Percentiles rank a stretch among this genome's conserved stretches.
Evolutionary conservation across 2,888 invertebrate genomes (phyloP).

Genomic region (Drosophila mimetica): DNA sequence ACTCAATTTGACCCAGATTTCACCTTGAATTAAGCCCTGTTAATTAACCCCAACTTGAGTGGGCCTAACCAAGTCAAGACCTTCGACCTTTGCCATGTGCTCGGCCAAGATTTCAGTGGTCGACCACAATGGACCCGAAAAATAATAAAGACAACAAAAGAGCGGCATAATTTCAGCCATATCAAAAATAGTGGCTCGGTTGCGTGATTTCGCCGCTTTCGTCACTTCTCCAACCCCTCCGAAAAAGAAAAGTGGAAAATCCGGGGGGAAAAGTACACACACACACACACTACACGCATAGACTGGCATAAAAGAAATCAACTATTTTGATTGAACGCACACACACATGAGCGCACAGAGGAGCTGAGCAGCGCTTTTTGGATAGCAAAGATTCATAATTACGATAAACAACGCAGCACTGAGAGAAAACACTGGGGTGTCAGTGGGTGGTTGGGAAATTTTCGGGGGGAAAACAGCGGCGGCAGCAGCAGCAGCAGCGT

Average conservation of each 20-base stretch:
- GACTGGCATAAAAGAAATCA: conserved; percentile 47
- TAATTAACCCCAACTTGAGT: conserved; percentile 2
- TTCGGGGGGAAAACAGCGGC: conserved; percentile 15
- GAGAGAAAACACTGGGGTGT: conserved; percentile 3
- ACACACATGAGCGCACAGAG: conserved; percentile 46
- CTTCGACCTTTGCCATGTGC: conserved; percentile 19
- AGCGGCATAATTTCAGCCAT: conserved; percentile 37
- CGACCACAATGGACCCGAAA: conserved; percentile 11
- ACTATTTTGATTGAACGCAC: conserved; percentile 54
- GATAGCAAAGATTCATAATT: conserved; percentile 64
- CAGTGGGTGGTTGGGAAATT: conserved; percentile 9
- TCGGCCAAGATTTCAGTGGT: conserved; percentile 4
- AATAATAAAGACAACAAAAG: conserved; percentile 22
- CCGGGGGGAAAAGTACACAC: background rate
- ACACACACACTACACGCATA: too few species aligned
- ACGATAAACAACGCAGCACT: conserved; percentile 44
- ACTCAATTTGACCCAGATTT: background rate
- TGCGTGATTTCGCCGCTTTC: conserved; percentile 24
- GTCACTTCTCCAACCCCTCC: conserved; percentile 3
- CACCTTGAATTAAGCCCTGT: conserved; percentile 1
- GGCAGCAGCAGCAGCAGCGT: conserved; percentile 14
- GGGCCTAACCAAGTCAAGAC: conserved; percentile 6
- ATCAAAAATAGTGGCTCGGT: conserved; percentile 44
- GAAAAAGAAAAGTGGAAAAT: background rate
- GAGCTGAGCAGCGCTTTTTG: conserved; percentile 38